phyloP scores from a whole-genome alignment of 2,888 invertebrate species.

The Andrena praecox region DNA sequence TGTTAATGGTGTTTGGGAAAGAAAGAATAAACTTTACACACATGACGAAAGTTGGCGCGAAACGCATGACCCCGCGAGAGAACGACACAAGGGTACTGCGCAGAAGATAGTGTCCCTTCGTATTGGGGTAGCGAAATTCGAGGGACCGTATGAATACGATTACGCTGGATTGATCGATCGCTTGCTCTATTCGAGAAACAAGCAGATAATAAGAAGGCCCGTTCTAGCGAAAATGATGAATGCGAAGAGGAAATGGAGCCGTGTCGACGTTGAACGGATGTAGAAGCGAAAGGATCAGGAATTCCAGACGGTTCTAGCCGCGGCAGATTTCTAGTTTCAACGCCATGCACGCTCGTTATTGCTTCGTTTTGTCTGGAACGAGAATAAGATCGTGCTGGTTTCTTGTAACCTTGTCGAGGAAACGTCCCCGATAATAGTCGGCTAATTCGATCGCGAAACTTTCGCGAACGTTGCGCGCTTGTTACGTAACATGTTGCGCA shows the following conservation, averaged over 20 bases:
- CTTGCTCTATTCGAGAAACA: not conserved
- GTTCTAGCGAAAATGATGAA: slow-evolving; percentile 7
- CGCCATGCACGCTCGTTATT: not conserved
- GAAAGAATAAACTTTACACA: not conserved
- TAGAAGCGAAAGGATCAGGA: not conserved
- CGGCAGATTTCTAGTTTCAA: not conserved
- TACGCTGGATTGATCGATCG: not conserved
- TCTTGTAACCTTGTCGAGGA: not conserved
- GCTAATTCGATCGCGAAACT: slow-evolving; percentile 21
- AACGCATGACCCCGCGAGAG: not conserved
- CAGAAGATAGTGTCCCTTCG: no score
- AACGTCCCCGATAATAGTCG: slow-evolving; percentile 14
- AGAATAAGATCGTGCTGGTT: not conserved
- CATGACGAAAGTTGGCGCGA: slow-evolving; percentile 1
- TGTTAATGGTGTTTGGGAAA: not conserved
- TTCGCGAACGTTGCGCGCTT: slow-evolving; percentile 2
- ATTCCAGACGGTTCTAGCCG: not conserved
- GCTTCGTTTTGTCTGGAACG: not conserved
- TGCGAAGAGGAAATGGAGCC: slow-evolving; percentile 12
- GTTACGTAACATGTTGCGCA: slow-evolving; percentile 25
- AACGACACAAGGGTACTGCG: not conserved
- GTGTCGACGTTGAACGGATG: not conserved
- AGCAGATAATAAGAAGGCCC: slow-evolving; percentile 1
- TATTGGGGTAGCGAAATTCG: not conserved
- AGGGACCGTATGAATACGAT: not conserved